Base-by-base conservation (phyloP, 1,140 invertebrate species). In the Hycleus cichorii region DNA sequence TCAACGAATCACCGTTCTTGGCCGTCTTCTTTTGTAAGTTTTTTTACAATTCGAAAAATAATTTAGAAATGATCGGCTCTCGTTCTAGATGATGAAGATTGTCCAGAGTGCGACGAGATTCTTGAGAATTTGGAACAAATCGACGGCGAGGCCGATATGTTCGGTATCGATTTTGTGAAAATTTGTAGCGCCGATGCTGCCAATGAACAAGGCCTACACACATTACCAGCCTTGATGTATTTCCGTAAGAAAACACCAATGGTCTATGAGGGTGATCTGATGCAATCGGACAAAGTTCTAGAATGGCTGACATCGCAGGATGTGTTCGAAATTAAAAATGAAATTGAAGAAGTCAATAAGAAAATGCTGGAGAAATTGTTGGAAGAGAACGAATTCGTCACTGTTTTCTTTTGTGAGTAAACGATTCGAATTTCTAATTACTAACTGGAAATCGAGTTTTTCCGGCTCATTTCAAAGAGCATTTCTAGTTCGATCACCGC, bases 111-210 rank as follows among this genome's bases (percentile, higher is more conserved):
- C 74, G 85, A 89, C 62, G 87, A 90, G 67, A 91, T 94, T 55
- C 76, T 96, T 54, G 88, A 93, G 74, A 83, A 90, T 53, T 72
- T 96, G 25, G 93, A 95, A 77, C 87, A 93, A 69, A 95, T 96
- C 65, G 93, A 97, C 68, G 91, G 92, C 24, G 92, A 95, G 77
- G 91, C 91, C 3, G 93, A 95, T 78, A 81, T 89, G 56, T 95
- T 86, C 76, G 93, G 91, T 32, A 95, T 97, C 66, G 93, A 97
- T 70, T 95, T 97, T 75, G 93, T 97, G 0, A 95, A 95, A 74
- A 91, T 95, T 46, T 85, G 85, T n/a, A 90, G 91, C 69, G 75
- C 82, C 0, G 87, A 91, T 64, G 88, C 90, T 2, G 89, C 91
- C 11, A 82, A 85, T 50, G 87, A 88, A 66, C 93, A 89, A 69